phyloP scores from a whole-genome alignment of 2,797 vertebrate genomes.

The Poecilia gillii region DNA sequence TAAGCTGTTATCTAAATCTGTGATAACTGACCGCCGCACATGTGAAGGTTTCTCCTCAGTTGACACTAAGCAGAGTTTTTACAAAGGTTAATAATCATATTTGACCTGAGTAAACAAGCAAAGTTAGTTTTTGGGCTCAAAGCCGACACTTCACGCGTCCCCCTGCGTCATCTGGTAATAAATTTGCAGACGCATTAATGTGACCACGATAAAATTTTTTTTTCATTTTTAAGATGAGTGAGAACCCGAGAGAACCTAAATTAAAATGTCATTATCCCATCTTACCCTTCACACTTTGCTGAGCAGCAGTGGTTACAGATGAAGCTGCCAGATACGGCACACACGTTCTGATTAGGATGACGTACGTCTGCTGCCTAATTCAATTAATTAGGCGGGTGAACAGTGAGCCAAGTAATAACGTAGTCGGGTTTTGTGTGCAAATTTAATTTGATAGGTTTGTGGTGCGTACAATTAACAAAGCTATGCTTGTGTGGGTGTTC shows the following conservation, averaged over 20 bases:
- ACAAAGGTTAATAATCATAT: neutral
- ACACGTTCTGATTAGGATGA: constrained; percentile 57
- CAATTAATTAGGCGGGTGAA: constrained; percentile 68
- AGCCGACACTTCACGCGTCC: constrained; percentile 6
- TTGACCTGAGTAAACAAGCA: constrained; percentile 19
- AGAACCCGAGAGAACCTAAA: constrained; percentile 43
- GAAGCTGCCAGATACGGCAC: constrained; percentile 55
- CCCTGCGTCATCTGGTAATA: constrained; percentile 13
- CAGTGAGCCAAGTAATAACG: constrained; percentile 50
- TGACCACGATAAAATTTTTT: constrained; percentile 10
- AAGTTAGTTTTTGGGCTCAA: constrained; percentile 5
- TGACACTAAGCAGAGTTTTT: neutral
- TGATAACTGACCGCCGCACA: neutral
- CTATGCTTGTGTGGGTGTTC: constrained; percentile 26
- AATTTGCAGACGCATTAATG: constrained; percentile 2
- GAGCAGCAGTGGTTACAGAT: constrained; percentile 50
- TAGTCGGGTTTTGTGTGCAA: constrained; percentile 39
- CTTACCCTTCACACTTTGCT: constrained; percentile 61
- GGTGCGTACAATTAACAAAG: constrained; percentile 31
- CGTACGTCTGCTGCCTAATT: constrained; percentile 67
- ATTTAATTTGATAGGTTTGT: constrained; percentile 60
- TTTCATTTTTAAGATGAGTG: constrained; percentile 33
- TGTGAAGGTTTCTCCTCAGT: neutral
- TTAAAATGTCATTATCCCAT: constrained; percentile 42
- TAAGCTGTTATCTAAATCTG: neutral